Evolutionary conservation across 2,113 vertebrate genomes (phyloP), one percentile per base, ranked within the genome.

Genomic region (Rhinoptilus africanus): DNA sequence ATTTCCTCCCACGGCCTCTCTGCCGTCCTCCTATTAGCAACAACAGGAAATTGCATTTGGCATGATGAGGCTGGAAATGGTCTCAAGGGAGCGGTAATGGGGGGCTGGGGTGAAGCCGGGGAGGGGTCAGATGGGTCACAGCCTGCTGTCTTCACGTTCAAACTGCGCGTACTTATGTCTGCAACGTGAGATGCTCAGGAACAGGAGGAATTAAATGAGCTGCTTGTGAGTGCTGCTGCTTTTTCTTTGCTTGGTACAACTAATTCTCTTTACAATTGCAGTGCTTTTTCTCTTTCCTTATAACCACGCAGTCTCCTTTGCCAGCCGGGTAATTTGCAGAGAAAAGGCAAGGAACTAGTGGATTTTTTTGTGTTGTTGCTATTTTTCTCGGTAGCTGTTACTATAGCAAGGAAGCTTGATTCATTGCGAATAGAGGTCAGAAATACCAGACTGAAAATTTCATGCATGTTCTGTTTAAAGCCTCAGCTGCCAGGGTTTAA

Each of bases 361-460:
- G 78, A 28, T 32, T 20, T 51, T 71, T 81, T 37, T 4, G 20
- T 47, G 4, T 43, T 43, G 37, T 74, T 47, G 13, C 68, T 90
- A 4, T 89, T 89, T 89, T 76, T 71, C 87, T 51, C 20, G 78
- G 54, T 24, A 73, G 67, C 78, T 89, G 95, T 97, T 95, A 48
- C 95, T 69, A 96, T 96, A 95, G 94, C 48, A 85, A 89, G 90
- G 85, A 85, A 93, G 32, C 84, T 48, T 23, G 37, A 63, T 57
- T 79, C 56, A 54, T 56, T 54, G 72, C 19, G 35, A 79, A 30
- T 78, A 23, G 43, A 68, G 96, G 93, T 91, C 96, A 94, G 86
- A 62, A 97, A 96, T 93, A 5, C 76, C 92, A 74, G 81, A 22
- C 85, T 91, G 69, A 43, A 34, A 10, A 60, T 92, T 39, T 77